Percentiles rank a stretch among this genome's conserved stretches.
phyloP scores from a whole-genome alignment of 2,113 vertebrate species.

The Salvelinus namaycush region DNA sequence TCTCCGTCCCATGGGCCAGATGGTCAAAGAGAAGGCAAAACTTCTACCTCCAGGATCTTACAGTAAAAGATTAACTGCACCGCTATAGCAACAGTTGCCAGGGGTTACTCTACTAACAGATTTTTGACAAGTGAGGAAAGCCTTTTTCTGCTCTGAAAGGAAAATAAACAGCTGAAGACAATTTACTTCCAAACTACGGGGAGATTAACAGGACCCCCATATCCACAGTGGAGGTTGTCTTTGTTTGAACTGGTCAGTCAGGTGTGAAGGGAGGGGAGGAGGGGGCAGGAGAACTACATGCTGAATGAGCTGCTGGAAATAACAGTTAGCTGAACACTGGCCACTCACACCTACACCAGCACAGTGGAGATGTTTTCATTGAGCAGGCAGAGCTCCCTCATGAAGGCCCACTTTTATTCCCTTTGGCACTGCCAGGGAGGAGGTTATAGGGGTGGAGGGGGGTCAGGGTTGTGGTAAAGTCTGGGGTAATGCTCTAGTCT shows the following conservation, averaged over 20 bases:
- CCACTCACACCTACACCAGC: not conserved
- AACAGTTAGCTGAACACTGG: not conserved
- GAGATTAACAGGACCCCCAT: conserved; percentile 17
- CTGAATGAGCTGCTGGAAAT: conserved; percentile 1
- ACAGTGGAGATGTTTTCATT: not conserved
- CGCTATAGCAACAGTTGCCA: conserved; percentile 20
- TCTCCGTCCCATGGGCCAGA: not conserved
- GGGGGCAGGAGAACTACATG: not conserved
- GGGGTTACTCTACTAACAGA: conserved; percentile 6
- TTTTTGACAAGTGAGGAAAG: conserved; percentile 1
- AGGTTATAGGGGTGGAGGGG: not conserved
- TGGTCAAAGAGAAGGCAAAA: not conserved
- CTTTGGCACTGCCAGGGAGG: not conserved
- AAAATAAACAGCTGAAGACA: conserved; percentile 29
- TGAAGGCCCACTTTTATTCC: not conserved
- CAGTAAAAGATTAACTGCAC: not conserved
- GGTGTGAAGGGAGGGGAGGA: not conserved
- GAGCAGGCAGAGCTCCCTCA: not conserved
- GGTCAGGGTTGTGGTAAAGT: not conserved
- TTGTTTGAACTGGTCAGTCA: conserved; percentile 26
- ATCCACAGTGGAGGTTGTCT: conserved; percentile 1
- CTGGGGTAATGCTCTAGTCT: not conserved
- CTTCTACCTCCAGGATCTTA: not conserved
- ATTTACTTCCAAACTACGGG: conserved; percentile 16
- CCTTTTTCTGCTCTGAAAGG: conserved; percentile 6